Evolutionary conservation across 37 sponge, comb jelly and placozoan species (phyloP).

Genomic region (Theonella swinhoei): DNA sequence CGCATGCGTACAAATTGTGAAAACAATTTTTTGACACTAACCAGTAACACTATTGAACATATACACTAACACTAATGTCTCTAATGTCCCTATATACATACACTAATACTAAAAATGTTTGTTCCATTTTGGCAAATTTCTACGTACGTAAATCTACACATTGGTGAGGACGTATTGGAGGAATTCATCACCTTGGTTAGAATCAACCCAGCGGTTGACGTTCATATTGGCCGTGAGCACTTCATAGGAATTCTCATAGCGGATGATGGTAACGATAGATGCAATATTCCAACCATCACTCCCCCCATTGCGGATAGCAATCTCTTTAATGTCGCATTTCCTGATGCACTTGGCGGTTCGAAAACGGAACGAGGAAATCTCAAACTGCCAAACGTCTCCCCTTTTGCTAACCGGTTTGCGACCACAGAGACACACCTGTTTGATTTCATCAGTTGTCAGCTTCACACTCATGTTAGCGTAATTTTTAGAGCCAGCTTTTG

Average conservation of each 20-base stretch:
- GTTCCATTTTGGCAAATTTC: no score
- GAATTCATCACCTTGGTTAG: no score
- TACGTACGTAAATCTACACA: no score
- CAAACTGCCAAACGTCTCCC: conserved; percentile 2
- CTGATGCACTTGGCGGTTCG: background rate
- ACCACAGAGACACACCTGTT: no score
- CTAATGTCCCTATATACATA: no score
- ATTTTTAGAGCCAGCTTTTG: no score
- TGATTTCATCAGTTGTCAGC: no score
- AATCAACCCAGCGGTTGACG: background rate
- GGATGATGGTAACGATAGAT: background rate
- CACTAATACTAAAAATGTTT: no score
- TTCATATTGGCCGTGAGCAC: background rate
- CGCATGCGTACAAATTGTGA: background rate
- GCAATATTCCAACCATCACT: background rate
- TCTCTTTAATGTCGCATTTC: background rate
- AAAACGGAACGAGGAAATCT: background rate
- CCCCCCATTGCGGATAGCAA: background rate
- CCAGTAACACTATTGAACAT: no score
- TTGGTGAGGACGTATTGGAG: no score
- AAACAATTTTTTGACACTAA: background rate
- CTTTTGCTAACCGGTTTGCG: background rate
- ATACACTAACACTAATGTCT: no score
- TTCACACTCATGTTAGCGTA: no score
- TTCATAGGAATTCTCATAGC: background rate